Base-by-base conservation (phyloP, 2,113 vertebrate species). In the Poecile atricapillus region DNA sequence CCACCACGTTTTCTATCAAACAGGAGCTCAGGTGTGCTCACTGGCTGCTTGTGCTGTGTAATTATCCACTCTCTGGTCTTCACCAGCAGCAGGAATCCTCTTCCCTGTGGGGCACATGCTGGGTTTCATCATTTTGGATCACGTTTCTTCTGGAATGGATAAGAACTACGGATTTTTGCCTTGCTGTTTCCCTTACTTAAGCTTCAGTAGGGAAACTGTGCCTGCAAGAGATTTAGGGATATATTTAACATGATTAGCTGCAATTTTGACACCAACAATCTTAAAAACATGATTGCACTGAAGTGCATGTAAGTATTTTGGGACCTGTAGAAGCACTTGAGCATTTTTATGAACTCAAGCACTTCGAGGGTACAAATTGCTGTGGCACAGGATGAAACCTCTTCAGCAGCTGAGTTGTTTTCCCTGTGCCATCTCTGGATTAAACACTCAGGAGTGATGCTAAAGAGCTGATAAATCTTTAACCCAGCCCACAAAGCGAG, bases 61-160 rank as follows among this genome's bases (percentile, higher is more conserved):
- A 35, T 7, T 68, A 15, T 12, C 31, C 17, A 62, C n/a, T 10
- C 11, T 39, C 20, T 11, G 53, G 16, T 31, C 50, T 56, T 43
- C 64, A 11, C 10, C 2, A 78, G 33, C 43, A n/a, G 44, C 41
- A 77, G 77, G 43, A 69, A 13, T 30, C 43, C 30, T 87, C 55
- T 4, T 17, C 19, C 23, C 30, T 52, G n/a, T 19, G 46, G 64
- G 46, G 11, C 18, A 5, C 17, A 1, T 3, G 6, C 22, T 64
- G 39, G 0, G 46, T 44, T 4, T 35, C 2, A 0, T 30, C 46
- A 1, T 2, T 41, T 4, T 10, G 64, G 31, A 39, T n/a, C 4
- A 0, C 1, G 1, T 60, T 89, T 65, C 30, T 3, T 13, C 43
- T 10, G 27, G 41, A 74, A 52, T 31, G 60, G 19, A 10, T n/a